phyloP scores from a whole-genome alignment of 1,140 invertebrate species.

The Sinella curviseta region DNA sequence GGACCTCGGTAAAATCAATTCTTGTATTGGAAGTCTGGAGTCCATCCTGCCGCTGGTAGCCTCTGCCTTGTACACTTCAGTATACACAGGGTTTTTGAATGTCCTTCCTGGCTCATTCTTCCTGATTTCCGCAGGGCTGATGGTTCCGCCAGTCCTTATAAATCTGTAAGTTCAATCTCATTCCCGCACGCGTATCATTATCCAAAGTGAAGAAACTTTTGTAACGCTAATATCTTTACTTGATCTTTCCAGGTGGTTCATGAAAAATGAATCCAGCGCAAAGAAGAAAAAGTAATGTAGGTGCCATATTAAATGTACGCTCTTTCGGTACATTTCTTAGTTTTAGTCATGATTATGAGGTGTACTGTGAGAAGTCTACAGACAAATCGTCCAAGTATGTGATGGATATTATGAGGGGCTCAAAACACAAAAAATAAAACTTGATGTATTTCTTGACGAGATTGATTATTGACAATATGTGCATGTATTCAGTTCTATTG shows the following conservation, averaged over 20 bases:
- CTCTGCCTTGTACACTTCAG: conserved; percentile 39
- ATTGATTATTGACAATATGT: too few relatives aligned
- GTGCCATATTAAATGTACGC: too few relatives aligned
- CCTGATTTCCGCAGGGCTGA: conserved; percentile 35
- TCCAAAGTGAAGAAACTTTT: background rate
- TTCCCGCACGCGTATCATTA: background rate
- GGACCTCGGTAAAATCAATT: conserved; percentile 58
- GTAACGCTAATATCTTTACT: background rate
- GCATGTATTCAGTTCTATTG: too few relatives aligned
- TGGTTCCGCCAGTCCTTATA: conserved; percentile 29
- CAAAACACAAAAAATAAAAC: too few relatives aligned
- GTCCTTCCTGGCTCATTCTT: conserved; percentile 47
- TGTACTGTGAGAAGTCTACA: too few relatives aligned
- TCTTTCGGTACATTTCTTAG: too few relatives aligned
- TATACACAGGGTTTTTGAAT: conserved; percentile 40
- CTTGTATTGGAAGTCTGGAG: conserved; percentile 46
- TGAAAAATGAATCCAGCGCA: background rate
- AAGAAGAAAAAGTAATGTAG: too few relatives aligned
- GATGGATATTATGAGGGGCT: too few relatives aligned
- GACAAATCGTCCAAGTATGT: too few relatives aligned
- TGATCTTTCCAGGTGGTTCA: conserved; percentile 11
- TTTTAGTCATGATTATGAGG: too few relatives aligned
- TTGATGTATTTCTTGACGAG: too few relatives aligned
- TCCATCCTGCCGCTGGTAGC: conserved; percentile 41
- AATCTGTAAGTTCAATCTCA: conserved; percentile 35